phyloP scores from a whole-genome alignment of 2,888 invertebrate genomes.

The Pheosia tremula region DNA sequence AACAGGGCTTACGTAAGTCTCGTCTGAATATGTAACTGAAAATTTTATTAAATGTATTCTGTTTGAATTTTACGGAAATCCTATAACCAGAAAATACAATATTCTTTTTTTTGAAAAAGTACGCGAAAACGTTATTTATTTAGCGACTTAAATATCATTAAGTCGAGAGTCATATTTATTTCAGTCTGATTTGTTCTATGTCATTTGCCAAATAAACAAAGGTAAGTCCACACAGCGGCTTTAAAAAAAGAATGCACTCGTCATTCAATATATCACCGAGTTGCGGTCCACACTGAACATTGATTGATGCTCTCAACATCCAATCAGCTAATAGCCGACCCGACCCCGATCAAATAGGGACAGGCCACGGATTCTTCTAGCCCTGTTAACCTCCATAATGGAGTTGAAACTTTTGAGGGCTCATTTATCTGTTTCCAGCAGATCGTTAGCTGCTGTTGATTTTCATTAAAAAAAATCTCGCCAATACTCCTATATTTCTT shows the following conservation, averaged over 20 bases:
- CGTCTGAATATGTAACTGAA: too few relatives aligned
- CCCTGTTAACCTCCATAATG: constrained; percentile 51
- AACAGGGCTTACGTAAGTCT: constrained; percentile 16
- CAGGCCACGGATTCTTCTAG: constrained; percentile 47
- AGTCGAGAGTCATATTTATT: too few relatives aligned
- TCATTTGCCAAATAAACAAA: too few relatives aligned
- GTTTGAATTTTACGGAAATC: too few relatives aligned
- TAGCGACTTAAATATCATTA: too few relatives aligned
- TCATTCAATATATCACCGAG: constrained; percentile 43
- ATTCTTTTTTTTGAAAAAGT: too few relatives aligned
- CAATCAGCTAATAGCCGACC: constrained; percentile 56
- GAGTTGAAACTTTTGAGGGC: constrained; percentile 44
- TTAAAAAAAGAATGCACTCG: constrained; percentile 45
- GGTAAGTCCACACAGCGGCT: constrained; percentile 1
- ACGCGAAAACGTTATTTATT: too few relatives aligned
- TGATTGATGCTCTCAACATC: constrained; percentile 50
- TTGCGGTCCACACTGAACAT: constrained; percentile 40
- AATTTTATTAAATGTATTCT: not conserved
- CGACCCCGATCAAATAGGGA: constrained; percentile 58
- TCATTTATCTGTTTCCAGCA: not conserved
- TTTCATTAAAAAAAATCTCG: too few relatives aligned
- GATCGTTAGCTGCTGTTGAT: not conserved
- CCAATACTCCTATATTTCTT: too few relatives aligned
- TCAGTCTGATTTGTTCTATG: too few relatives aligned
- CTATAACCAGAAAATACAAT: too few relatives aligned